Percentiles rank a stretch among this genome's conserved stretches.
These are phyloP conservation scores for Drosophila serrata DNA, from an alignment of 1,140 invertebrate species.

Conservation along the genomic window DNA sequence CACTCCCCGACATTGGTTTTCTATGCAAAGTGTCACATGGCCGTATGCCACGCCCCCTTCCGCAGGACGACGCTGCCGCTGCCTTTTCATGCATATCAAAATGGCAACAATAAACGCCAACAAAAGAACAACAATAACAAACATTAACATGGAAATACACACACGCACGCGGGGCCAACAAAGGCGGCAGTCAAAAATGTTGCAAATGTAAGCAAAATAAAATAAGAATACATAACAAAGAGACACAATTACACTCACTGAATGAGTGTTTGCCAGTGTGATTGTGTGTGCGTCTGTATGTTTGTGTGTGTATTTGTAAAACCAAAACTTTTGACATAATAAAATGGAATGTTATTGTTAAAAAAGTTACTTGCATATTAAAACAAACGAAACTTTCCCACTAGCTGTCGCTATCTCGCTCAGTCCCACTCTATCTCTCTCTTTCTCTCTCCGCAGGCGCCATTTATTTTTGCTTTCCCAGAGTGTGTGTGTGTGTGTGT, in stretches of 20 bases:
- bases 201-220: slow-evolving; percentile 82
- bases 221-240: slow-evolving; percentile 43
- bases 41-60: slow-evolving; percentile 50
- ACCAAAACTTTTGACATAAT: slow-evolving; percentile 84
- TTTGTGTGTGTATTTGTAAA: slow-evolving; percentile 49
- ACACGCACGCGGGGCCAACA: slow-evolving; percentile 59
- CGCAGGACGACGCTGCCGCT: slow-evolving; percentile 30
- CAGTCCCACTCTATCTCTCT: neutral
- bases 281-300: slow-evolving; percentile 9
- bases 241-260: slow-evolving; percentile 49
- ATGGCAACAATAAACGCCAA: slow-evolving; percentile 81
- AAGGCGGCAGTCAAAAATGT: slow-evolving; percentile 79
- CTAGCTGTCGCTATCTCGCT: slow-evolving; percentile 16
- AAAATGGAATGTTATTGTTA: slow-evolving; percentile 84
- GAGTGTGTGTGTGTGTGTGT: neutral
- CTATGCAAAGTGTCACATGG: slow-evolving; percentile 63
- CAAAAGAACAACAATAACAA: slow-evolving; percentile 82
- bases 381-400: slow-evolving; percentile 80
- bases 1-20: slow-evolving; percentile 37
- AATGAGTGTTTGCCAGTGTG: slow-evolving; percentile 26
- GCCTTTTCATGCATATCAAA: slow-evolving; percentile 79
- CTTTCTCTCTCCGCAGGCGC: neutral
- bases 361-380: slow-evolving; percentile 84
- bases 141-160: slow-evolving; percentile 75
- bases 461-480: slow-evolving; percentile 51